Percentiles rank a stretch among this genome's conserved stretches.
These are phyloP conservation scores for Darevskia mixta DNA, from an alignment of 2,797 vertebrate genomes.

Conservation along the genomic window DNA sequence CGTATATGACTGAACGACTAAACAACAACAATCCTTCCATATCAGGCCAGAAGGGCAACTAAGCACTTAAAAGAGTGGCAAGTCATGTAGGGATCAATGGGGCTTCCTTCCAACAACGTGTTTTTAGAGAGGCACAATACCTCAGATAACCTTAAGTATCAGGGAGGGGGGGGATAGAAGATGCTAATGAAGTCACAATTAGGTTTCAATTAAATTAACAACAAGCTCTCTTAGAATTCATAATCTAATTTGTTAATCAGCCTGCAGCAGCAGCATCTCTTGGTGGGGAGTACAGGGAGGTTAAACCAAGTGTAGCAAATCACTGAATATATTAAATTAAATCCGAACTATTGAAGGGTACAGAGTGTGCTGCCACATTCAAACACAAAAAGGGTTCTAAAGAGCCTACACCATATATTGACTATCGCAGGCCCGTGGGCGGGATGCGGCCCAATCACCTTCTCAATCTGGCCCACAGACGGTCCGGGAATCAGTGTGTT, in stretches of 20 bases:
- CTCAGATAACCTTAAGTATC: conserved; percentile 24
- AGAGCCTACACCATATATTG: neutral
- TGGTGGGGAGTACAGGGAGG: conserved; percentile 13
- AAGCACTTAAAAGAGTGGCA: neutral
- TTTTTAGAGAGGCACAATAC: neutral
- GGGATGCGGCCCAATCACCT: too few species aligned
- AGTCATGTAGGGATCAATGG: neutral
- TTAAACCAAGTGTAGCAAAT: conserved; percentile 37
- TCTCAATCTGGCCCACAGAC: too few species aligned
- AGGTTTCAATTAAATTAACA: conserved; percentile 46
- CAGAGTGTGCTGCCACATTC: neutral
- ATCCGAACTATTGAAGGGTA: neutral
- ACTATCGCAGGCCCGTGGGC: too few species aligned
- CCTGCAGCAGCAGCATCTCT: conserved; percentile 23
- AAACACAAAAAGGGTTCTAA: neutral
- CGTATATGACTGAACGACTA: too few species aligned
- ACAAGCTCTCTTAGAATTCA: conserved; percentile 29
- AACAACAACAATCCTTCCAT: neutral
- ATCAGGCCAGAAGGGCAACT: neutral
- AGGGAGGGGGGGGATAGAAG: neutral
- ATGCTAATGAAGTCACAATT: conserved; percentile 41
- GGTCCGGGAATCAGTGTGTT: too few species aligned
- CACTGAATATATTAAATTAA: conserved; percentile 19
- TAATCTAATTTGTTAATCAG: conserved; percentile 46
- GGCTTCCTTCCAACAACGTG: neutral